Evolutionary conservation across 2,888 invertebrate species (phyloP).

Genomic region (Drosophila paramelanica): DNA sequence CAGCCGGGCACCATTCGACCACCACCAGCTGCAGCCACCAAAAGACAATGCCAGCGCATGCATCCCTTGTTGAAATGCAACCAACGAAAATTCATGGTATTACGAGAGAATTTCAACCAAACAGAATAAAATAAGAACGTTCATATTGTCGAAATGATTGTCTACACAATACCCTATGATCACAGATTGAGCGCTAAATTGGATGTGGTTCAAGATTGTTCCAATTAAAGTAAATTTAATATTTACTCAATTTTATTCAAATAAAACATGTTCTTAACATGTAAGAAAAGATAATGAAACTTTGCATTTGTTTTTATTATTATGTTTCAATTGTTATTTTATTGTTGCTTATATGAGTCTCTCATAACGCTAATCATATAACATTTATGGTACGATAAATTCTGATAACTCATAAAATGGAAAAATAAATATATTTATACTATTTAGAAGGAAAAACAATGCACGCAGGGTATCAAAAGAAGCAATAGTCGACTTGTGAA

Average conservation of each 20-base stretch:
- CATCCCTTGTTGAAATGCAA: slow-evolving; percentile 68
- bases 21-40: slow-evolving; percentile 36
- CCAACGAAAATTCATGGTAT: slow-evolving; percentile 78
- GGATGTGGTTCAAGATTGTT: too few species aligned
- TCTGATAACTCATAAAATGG: too few species aligned
- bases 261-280: not conserved
- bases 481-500: not conserved
- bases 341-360: too few species aligned
- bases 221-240: too few species aligned
- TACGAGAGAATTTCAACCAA: slow-evolving; percentile 72
- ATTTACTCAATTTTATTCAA: too few species aligned
- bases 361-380: too few species aligned
- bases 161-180: slow-evolving; percentile 33
- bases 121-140: slow-evolving; percentile 36
- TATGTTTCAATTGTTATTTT: too few species aligned
- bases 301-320: too few species aligned
- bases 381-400: too few species aligned
- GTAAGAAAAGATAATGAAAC: too few species aligned
- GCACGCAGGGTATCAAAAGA: not conserved
- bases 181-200: not conserved
- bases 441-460: too few species aligned
- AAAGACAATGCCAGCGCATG: slow-evolving; percentile 55
- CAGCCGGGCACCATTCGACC: slow-evolving; percentile 20
- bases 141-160: not conserved
- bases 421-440: too few species aligned